phyloP scores from a whole-genome alignment of 1,140 invertebrate genomes.

The Zaprionus ghesquierei region DNA sequence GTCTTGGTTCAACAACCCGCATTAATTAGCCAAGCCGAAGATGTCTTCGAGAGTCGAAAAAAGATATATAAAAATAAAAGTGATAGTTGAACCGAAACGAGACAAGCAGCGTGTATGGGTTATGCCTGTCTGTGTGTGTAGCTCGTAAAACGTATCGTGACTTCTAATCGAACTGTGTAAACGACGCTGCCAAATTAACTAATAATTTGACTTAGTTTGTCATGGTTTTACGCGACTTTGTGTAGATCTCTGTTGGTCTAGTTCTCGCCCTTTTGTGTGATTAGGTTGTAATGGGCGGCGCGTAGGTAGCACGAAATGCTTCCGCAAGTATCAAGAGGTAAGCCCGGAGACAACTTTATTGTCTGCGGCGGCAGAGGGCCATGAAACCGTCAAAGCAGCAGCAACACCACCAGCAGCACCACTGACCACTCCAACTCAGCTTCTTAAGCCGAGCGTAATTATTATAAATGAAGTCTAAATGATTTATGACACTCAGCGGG shows the following conservation, averaged over 20 bases:
- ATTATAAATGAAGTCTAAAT: constrained; percentile 79
- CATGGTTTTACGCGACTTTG: background rate
- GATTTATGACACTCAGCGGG: constrained; percentile 66
- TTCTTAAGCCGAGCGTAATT: constrained; percentile 69
- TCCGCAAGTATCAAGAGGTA: constrained; percentile 55
- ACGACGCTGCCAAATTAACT: constrained; percentile 29
- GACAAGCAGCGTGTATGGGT: constrained; percentile 20
- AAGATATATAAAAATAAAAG: no score
- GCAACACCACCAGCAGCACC: no score
- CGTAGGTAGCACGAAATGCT: constrained; percentile 30
- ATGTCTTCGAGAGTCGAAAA: constrained; percentile 21
- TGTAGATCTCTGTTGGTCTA: background rate
- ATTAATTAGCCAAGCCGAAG: constrained; percentile 51
- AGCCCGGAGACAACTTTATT: constrained; percentile 59
- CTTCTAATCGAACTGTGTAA: constrained; percentile 55
- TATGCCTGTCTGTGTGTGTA: background rate
- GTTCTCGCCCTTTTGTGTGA: constrained; percentile 24
- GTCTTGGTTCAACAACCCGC: constrained; percentile 68
- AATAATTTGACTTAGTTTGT: constrained; percentile 31
- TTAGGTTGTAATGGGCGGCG: background rate
- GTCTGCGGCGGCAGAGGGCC: constrained; percentile 48
- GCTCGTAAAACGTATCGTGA: constrained; percentile 25
- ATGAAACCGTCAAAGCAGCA: no score
- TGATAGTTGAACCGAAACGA: constrained; percentile 65
- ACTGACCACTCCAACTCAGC: constrained; percentile 32